Evolutionary conservation across 2,113 vertebrate species (phyloP), one percentile per base, ranked within the genome.

Genomic region (Emydura subglobosa): DNA sequence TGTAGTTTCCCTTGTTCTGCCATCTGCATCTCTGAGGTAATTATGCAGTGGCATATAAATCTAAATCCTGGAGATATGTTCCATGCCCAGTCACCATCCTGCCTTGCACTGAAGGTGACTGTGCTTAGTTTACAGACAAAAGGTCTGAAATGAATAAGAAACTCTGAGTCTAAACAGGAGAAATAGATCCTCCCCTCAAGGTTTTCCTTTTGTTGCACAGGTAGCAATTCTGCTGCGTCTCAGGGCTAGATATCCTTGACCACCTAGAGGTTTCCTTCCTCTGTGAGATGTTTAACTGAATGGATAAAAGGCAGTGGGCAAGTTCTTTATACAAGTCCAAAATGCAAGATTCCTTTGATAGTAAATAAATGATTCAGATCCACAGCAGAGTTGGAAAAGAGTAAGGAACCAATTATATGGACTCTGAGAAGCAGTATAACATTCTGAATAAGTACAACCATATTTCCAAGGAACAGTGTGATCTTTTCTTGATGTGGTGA

Each of bases 31-130:
- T 94, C 80, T 83, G 79, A 95, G 86, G 94, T 53, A 95, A 80
- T 86, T 90, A 89, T 10, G 55, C 93, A 92, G 49, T 81, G 55
- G 79, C 34, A 39, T 59, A 11, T 49, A 96, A 93, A 34, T 10
- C 57, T 93, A 94, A 91, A 96, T 92, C 78, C 55, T 89, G 89
- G 86, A 83, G 29, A 51, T 12, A 82, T 2, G 21, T 89, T 87
- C 72, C 85, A 22, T 39, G 61, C 78, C 68, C 22, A 87, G 39
- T 24, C n/a, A 72, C 65, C 61, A 72, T 72, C 61, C 83, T 3
- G 44, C 29, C 47, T 14, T 82, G 39, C 90, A 85, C 96, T 44
- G 74, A 78, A 78, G 74, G 44, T 47, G 25, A 72, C 61, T 91
- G 19, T 80, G 88, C 25, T 68, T 72, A 89, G 34, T 72, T 54